Percentiles rank a stretch among this genome's conserved stretches.
Evolutionary conservation across 2,888 invertebrate genomes (phyloP).

Genomic region (Apodemia duryi): DNA sequence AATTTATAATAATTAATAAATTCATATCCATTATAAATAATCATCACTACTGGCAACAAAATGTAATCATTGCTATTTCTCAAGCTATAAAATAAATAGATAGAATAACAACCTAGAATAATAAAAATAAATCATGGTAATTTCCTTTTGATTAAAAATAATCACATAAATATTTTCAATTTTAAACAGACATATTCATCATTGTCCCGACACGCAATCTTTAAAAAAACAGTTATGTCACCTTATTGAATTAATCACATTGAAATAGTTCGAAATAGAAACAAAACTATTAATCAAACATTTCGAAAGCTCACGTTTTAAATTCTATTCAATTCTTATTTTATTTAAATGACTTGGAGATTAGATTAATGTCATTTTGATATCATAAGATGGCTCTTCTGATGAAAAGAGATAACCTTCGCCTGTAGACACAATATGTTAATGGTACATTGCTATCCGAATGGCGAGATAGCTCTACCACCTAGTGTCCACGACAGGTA

Average conservation of each 20-base stretch:
- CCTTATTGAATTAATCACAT: conserved; percentile 1
- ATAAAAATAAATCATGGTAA: conserved; percentile 4
- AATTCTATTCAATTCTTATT: neutral
- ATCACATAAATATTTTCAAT: conserved; percentile 9
- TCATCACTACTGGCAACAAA: neutral
- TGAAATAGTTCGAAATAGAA: neutral
- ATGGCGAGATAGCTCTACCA: no score
- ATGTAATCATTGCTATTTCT: neutral
- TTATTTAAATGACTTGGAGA: neutral
- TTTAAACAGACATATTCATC: conserved; percentile 7
- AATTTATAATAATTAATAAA: no score
- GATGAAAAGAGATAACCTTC: no score
- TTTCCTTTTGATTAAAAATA: conserved; percentile 2
- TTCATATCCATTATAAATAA: no score
- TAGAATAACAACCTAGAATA: neutral
- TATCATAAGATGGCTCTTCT: no score
- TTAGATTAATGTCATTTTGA: no score
- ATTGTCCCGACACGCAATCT: neutral
- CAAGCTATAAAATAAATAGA: neutral
- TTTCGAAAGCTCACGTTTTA: neutral
- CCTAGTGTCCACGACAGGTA: no score
- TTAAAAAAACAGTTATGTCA: neutral
- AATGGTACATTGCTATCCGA: no score
- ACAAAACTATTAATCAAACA: conserved; percentile 10
- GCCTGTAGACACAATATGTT: no score